Evolutionary conservation across 2,888 invertebrate species (phyloP), one percentile per base, ranked within the genome.

Genomic region (Oeneis ivallda): DNA sequence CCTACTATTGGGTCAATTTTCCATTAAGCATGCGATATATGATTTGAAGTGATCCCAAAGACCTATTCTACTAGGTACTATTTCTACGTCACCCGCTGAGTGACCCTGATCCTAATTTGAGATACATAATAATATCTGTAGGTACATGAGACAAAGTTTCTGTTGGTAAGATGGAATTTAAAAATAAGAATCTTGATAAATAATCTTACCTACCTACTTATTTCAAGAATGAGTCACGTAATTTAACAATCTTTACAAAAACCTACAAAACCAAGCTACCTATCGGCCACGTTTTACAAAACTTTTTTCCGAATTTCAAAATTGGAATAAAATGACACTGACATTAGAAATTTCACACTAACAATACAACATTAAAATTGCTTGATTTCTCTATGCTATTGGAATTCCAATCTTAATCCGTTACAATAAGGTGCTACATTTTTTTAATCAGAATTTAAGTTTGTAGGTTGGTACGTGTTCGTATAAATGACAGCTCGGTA

Each of bases 401-500:
- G 11, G 34, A 54, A 17, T 41, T 34, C 45, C 8, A 15, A 11
- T 34, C 62, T 62, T 54, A 53, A 9, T 6, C 1, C 1, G n/a
- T 41, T 50, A 41, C 19, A 1, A 26, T 61, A 61, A 15, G 26
- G 52, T 52, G 5, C 2, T 41, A 6, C 26, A 11, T 7, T 10
- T 13, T 34, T 54, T 3, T 11, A 19, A 57, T 11, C 15, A 52
- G 6, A 52, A 43, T 62, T 41, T 1, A 26, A 39, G 15, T 1
- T 53, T 53, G 53, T 54, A 41, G 26, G 11, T 26, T 34, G n/a
- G 71, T 68, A 69, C 70, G 70, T 71, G 72, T 65, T 61, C 61
- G 54, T 58, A 75, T 72, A 76, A n/a, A 75, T 72, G 71, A 71
- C 69, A 59, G 67, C 59, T 64, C 66, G 64, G 71, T 69, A 71